A percentile compares a stretch with the other conserved stretches of the same genome.
Conservation (phyloP, 2,797 vertebrate genomes). For the Tympanoctomys barrerae region DNA sequence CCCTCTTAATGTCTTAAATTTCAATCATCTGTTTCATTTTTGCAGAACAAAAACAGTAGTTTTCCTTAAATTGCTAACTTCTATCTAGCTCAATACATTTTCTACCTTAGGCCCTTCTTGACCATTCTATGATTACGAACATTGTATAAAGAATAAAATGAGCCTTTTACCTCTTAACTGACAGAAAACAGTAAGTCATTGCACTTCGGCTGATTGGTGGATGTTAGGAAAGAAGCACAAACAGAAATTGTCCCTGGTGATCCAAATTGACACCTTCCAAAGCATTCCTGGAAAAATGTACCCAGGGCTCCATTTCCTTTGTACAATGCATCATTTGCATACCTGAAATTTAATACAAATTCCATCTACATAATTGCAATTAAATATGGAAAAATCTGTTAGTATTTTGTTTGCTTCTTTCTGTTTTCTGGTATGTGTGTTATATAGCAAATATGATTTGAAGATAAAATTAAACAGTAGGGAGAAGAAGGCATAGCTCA, state of each 20-base stretch:
- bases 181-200: slow-evolving; percentile 64
- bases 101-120: slow-evolving; percentile 70
- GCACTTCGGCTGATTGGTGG: neutral
- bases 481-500: neutral
- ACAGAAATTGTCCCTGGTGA: slow-evolving; percentile 21
- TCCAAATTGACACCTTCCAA: neutral
- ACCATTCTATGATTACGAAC: slow-evolving; percentile 68
- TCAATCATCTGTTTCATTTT: slow-evolving; percentile 72
- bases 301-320: neutral
- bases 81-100: slow-evolving; percentile 70
- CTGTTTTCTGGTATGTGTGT: accelerated
- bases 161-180: slow-evolving; percentile 19
- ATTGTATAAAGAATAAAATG: slow-evolving; percentile 59
- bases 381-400: neutral
- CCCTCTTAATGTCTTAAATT: slow-evolving; percentile 75
- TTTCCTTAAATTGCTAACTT: slow-evolving; percentile 77
- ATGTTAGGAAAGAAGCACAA: neutral
- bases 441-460: neutral
- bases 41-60: slow-evolving; percentile 69
- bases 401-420: neutral
- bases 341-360: neutral
- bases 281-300: neutral
- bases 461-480: neutral
- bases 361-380: neutral
- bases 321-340: neutral